These are phyloP conservation scores for Silurus asotus DNA, from an alignment of 2,113 vertebrate species.

Conservation along the genomic window DNA sequence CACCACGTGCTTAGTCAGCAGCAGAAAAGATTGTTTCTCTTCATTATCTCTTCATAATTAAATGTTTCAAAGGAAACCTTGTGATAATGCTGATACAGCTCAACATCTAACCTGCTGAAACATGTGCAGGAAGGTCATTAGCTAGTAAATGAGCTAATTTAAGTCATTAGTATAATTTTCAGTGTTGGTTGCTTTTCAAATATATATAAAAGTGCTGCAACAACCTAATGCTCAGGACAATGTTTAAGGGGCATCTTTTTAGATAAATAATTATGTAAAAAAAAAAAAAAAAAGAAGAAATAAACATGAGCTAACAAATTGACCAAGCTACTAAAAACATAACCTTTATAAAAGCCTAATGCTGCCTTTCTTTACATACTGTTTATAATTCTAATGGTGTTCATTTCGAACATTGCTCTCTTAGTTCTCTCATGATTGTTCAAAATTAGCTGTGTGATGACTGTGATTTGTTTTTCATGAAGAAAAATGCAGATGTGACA, in stretches of 20 bases:
- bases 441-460: neutral
- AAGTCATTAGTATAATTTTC: neutral
- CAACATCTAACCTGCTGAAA: neutral
- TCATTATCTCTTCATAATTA: neutral
- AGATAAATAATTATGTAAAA: neutral
- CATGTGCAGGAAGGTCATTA: neutral
- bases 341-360: neutral
- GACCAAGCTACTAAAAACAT: too few relatives aligned
- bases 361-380: neutral
- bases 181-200: neutral
- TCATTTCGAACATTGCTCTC: neutral
- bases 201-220: neutral
- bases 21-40: neutral
- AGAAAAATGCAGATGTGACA: neutral
- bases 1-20: neutral
- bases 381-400: neutral
- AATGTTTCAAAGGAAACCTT: neutral
- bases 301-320: neutral
- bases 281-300: neutral
- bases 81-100: neutral
- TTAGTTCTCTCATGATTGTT: neutral
- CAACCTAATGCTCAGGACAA: neutral
- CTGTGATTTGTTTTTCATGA: neutral
- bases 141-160: neutral
- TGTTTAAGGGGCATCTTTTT: neutral